Evolutionary conservation across 2,797 vertebrate species (phyloP).

Genomic region (Poliocrania exsul): DNA sequence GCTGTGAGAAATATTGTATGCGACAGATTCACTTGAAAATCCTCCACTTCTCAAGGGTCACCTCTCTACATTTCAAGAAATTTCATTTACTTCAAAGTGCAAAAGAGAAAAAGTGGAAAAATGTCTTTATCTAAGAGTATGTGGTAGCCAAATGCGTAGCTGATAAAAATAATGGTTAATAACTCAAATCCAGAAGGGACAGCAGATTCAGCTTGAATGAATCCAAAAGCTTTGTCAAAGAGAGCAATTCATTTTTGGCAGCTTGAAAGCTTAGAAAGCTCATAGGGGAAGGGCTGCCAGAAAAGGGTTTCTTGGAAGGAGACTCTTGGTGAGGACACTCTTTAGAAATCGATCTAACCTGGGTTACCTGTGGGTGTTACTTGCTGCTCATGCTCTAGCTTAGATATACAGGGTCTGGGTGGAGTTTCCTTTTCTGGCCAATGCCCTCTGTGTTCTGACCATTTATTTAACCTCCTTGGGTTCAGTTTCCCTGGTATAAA

Average conservation of each 20-base stretch:
- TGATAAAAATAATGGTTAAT: constrained; percentile 15
- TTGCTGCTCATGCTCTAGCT: background rate
- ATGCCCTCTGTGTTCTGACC: background rate
- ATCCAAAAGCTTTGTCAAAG: constrained; percentile 38
- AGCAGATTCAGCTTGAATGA: constrained; percentile 10
- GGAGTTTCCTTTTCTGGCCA: background rate
- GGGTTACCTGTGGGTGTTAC: background rate
- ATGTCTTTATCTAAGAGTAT: background rate
- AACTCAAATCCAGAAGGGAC: background rate
- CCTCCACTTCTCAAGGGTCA: background rate
- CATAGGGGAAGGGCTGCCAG: background rate
- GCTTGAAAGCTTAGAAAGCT: constrained; percentile 1
- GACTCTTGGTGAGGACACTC: background rate
- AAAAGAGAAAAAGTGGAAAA: background rate
- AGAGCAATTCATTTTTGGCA: constrained; percentile 27
- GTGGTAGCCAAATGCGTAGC: background rate
- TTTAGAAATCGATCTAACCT: background rate
- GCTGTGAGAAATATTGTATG: background rate
- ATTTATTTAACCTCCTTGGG: background rate
- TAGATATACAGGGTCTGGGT: background rate
- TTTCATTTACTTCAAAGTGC: background rate
- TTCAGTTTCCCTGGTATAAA: background rate
- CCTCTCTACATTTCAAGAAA: background rate
- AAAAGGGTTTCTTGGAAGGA: background rate
- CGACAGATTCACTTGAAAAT: background rate